Evolutionary conservation across 2,888 invertebrate species (phyloP), one percentile per base, ranked within the genome.

Genomic region (Chrysolina haemoptera): DNA sequence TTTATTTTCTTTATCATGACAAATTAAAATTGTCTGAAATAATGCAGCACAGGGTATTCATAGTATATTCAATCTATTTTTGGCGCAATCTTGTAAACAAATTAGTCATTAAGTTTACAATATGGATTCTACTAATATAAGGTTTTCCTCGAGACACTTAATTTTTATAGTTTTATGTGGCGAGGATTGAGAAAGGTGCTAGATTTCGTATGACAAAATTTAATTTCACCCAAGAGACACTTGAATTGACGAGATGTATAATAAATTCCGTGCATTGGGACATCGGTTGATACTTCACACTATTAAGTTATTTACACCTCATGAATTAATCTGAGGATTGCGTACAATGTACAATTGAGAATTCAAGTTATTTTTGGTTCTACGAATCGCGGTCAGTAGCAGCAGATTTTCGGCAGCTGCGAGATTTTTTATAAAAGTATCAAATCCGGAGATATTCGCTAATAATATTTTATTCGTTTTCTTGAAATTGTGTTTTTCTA

Each of bases 41-140:
- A 76, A 73, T 74, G 71, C 62, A 66, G 72, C 71, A 68, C 68
- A 68, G 68, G 63, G 68, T 69, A 59, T 66, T 40, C 66, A 50
- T 50, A 40, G n/a, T 62, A 70, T 67, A 53, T 20, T 67, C 76
- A n/a, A 55, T 40, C 81, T 82, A 82, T 82, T 82, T 81, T 74
- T 71, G 76, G 75, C 46, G 22, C 67, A 76, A 80, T 79, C 76
- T 76, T 71, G 81, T 81, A 81, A 82, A 82, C 82, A 82, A 82
- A 81, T 81, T 81, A 80, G 76, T 80, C 80, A 80, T 81, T 82
- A 79, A 71, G 75, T 78, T 76, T 78, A 80, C 79, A 81, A 81
- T 81, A 79, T 77, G 77, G 65, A 76, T 78, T 76, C 73, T 55
- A 76, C 76, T 65, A 72, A 79, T 78, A 74, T 78, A 76, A 78